phyloP scores from a whole-genome alignment of 2,797 vertebrate species.

The Microhierax caerulescens region DNA sequence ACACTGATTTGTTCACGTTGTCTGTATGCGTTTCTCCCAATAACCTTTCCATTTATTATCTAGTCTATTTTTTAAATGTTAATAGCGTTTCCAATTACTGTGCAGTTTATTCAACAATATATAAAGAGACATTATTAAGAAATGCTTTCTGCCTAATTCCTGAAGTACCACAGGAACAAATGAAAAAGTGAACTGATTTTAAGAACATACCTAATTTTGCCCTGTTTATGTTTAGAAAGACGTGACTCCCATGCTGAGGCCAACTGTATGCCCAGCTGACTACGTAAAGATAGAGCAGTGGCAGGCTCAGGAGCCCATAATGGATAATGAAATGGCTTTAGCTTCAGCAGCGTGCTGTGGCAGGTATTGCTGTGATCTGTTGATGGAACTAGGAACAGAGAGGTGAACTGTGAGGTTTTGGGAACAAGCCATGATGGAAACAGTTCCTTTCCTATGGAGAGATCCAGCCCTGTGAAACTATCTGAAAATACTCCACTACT shows the following conservation, averaged over 20 bases:
- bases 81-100: background rate
- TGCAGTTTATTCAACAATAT: background rate
- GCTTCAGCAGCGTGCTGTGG: background rate
- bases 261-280: background rate
- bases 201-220: background rate
- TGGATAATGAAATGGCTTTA: background rate
- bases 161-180: background rate
- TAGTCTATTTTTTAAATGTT: background rate
- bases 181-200: background rate
- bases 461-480: background rate
- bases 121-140: background rate
- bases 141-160: background rate
- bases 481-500: background rate
- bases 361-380: background rate
- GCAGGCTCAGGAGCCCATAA: background rate
- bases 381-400: background rate
- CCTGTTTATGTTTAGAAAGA: background rate
- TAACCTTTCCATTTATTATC: background rate
- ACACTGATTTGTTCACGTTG: background rate
- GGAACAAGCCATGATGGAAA: background rate
- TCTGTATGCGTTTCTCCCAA: background rate
- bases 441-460: background rate
- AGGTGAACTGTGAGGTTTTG: background rate
- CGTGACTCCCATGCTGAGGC: background rate
- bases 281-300: rapidly evolving